Conservation (phyloP, 2,113 vertebrate genomes). For the Coptodon bakossiorum region DNA sequence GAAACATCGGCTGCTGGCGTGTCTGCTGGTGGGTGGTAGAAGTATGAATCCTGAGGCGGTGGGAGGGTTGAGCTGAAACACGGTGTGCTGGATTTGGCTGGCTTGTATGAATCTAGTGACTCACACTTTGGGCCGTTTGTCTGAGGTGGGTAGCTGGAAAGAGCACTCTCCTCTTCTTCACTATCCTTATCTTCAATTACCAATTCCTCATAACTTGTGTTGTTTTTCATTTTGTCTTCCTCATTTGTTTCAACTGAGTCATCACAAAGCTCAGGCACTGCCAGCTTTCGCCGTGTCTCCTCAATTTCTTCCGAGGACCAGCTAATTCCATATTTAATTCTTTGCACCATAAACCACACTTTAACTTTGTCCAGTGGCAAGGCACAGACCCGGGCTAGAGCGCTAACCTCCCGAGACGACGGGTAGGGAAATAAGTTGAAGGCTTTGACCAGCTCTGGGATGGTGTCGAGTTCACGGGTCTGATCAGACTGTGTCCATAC, state of each 20-base stretch:
- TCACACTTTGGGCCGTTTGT: slow-evolving; percentile 58
- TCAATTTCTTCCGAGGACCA: slow-evolving; percentile 91
- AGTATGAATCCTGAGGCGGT: slow-evolving; percentile 72
- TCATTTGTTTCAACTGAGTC: slow-evolving; percentile 26
- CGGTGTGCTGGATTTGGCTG: slow-evolving; percentile 45
- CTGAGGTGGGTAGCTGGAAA: slow-evolving; percentile 1
- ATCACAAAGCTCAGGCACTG: slow-evolving; percentile 49
- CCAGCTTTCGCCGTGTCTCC: slow-evolving; percentile 77
- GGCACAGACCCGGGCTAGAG: slow-evolving; percentile 75
- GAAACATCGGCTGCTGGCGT: slow-evolving; percentile 40
- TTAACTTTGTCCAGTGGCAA: slow-evolving; percentile 87
- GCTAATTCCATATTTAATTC: slow-evolving; percentile 88
- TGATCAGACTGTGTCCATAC: slow-evolving; percentile 86
- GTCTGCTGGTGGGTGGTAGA: slow-evolving; percentile 64
- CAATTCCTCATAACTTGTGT: slow-evolving; percentile 21
- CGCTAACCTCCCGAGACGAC: slow-evolving; percentile 78
- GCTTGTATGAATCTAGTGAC: slow-evolving; percentile 58
- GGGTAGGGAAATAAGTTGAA: slow-evolving; percentile 90
- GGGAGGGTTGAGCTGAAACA: slow-evolving; percentile 71
- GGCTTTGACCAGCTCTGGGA: slow-evolving; percentile 80
- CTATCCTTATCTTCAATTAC: slow-evolving; percentile 23
- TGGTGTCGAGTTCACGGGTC: slow-evolving; percentile 81
- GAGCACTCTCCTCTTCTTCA: slow-evolving; percentile 1
- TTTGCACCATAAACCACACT: slow-evolving; percentile 90
- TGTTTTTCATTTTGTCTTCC: slow-evolving; percentile 16